phyloP scores from a whole-genome alignment of 1,140 invertebrate genomes.

The Leptonema lineaticorne region DNA sequence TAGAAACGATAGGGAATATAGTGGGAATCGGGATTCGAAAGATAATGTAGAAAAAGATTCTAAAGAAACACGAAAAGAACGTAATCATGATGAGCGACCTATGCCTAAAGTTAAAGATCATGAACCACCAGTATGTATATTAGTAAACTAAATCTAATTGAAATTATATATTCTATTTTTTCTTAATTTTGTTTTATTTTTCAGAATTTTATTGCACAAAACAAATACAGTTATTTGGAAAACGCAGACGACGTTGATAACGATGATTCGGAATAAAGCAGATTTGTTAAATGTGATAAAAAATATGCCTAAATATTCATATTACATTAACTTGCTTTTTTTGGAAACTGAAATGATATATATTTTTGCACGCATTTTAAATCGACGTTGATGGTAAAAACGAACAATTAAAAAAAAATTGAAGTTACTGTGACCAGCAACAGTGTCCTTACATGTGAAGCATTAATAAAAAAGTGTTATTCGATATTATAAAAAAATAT shows the following conservation, averaged over 20 bases:
- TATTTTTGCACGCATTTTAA: conserved; percentile 47
- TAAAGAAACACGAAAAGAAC: conserved; percentile 38
- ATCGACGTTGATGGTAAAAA: not conserved
- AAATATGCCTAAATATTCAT: conserved; percentile 13
- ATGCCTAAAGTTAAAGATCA: conserved; percentile 64
- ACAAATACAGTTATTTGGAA: conserved; percentile 59
- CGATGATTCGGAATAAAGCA: conserved; percentile 48
- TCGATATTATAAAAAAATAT: conserved; percentile 34
- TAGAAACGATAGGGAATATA: conserved; percentile 34
- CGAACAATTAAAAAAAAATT: conserved; percentile 34
- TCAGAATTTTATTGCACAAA: conserved; percentile 65
- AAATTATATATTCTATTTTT: no score
- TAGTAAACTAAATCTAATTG: no score
- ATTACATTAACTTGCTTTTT: conserved; percentile 46
- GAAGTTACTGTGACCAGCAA: no score
- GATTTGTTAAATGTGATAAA: conserved; percentile 40
- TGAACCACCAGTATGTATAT: conserved; percentile 62
- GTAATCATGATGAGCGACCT: conserved; percentile 51
- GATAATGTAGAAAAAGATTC: conserved; percentile 2
- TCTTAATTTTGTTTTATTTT: conserved; percentile 45
- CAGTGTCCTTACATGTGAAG: no score
- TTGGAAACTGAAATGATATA: conserved; percentile 51
- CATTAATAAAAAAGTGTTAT: no score
- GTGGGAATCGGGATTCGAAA: conserved; percentile 11
- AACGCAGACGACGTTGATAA: conserved; percentile 51